Conservation (phyloP, 2,888 invertebrate species). For the Micoletzkya japonica region DNA sequence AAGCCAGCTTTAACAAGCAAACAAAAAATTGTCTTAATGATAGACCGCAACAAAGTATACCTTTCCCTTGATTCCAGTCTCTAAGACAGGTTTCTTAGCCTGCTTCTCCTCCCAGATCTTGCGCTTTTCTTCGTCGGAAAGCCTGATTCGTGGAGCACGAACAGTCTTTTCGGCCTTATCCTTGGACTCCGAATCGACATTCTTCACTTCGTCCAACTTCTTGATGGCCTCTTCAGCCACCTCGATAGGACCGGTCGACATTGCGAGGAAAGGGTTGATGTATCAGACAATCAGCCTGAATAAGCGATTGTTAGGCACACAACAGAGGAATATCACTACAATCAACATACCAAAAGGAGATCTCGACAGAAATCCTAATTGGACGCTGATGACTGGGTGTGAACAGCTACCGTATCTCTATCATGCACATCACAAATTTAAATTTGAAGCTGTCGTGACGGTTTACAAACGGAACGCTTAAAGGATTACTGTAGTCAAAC, state of each 20-base stretch:
- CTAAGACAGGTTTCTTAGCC: slow-evolving; percentile 40
- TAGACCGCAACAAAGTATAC: no score
- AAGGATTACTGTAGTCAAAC: no score
- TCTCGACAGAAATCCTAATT: no score
- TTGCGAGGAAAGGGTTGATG: slow-evolving; percentile 22
- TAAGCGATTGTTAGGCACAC: not conserved
- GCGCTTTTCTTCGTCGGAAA: slow-evolving; percentile 39
- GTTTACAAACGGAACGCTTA: no score
- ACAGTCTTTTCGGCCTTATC: slow-evolving; percentile 23
- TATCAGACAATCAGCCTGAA: not conserved
- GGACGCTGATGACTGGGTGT: no score
- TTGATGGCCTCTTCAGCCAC: slow-evolving; percentile 37
- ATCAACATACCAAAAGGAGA: no score
- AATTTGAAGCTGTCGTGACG: no score
- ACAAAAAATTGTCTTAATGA: not conserved
- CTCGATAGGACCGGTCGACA: slow-evolving; percentile 32
- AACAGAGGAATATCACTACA: not conserved
- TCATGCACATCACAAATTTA: no score
- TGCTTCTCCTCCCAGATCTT: slow-evolving; percentile 48
- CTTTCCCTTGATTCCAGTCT: slow-evolving; percentile 41
- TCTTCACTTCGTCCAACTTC: slow-evolving; percentile 35
- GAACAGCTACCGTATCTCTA: no score
- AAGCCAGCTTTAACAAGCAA: not conserved
- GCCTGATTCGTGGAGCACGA: slow-evolving; percentile 19
- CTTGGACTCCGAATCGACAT: slow-evolving; percentile 30